Evolutionary conservation across 2,797 vertebrate species (phyloP).

Genomic region (Syndactyla subalaris): DNA sequence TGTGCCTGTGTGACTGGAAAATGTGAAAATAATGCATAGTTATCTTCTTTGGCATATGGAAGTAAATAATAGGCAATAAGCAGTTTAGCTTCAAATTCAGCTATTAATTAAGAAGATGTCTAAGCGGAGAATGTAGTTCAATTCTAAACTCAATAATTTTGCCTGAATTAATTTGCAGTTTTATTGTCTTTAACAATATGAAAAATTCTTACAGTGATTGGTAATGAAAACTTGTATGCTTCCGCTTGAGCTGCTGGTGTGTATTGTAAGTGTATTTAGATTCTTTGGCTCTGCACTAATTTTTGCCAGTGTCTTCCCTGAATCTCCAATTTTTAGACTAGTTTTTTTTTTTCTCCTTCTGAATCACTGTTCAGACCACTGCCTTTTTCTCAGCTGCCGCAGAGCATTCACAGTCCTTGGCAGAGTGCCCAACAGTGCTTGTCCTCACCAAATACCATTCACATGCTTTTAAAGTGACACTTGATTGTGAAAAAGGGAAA

Average conservation of each 20-base stretch:
- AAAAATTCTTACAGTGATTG: background rate
- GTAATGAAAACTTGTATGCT: background rate
- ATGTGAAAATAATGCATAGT: background rate
- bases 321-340: background rate
- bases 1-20: background rate
- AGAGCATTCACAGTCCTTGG: background rate
- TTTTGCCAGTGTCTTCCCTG: background rate
- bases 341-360: background rate
- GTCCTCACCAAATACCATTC: background rate
- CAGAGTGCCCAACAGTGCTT: background rate
- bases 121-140: background rate
- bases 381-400: constrained; percentile 14
- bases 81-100: background rate
- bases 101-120: background rate
- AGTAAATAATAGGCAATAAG: background rate
- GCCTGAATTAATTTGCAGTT: background rate
- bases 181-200: background rate
- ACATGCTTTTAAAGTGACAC: background rate
- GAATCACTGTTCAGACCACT: background rate
- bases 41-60: background rate
- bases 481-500: constrained; percentile 11
- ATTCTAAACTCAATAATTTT: background rate
- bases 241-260: background rate
- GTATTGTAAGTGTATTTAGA: background rate
- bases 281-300: background rate